phyloP scores from a whole-genome alignment of 2,888 invertebrate genomes.

The Oligia fasciuncula region DNA sequence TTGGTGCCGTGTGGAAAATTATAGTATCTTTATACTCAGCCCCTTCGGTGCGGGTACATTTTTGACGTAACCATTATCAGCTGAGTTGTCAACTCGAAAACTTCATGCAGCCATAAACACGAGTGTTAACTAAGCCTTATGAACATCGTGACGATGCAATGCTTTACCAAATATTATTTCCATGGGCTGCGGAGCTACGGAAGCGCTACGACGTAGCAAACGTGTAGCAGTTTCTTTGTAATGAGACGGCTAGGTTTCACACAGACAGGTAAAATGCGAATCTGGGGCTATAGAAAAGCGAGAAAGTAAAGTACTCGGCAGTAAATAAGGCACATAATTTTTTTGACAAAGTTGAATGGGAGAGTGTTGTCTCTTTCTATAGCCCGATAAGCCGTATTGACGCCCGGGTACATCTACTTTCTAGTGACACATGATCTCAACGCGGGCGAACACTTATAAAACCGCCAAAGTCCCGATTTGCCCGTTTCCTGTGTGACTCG shows the following conservation, averaged over 20 bases:
- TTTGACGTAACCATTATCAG: neutral
- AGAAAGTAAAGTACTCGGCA: too few species aligned
- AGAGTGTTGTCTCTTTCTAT: neutral
- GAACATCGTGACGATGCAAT: neutral
- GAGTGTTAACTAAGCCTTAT: neutral
- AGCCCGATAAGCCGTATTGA: neutral
- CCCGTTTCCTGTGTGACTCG: neutral
- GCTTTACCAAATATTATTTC: conserved; percentile 13
- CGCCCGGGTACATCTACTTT: neutral
- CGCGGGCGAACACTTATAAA: neutral
- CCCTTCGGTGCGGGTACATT: neutral
- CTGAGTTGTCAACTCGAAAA: neutral
- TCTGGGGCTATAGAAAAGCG: too few species aligned
- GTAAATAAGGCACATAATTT: neutral
- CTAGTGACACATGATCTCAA: neutral
- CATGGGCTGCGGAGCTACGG: neutral
- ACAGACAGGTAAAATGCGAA: neutral
- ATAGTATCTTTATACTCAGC: neutral
- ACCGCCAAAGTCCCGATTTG: neutral
- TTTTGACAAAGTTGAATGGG: neutral
- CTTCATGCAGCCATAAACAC: neutral
- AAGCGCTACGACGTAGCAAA: conserved; percentile 18
- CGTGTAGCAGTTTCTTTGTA: neutral
- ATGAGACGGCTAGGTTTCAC: neutral
- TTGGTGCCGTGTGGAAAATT: neutral